Percentiles rank a stretch among this genome's conserved stretches.
phyloP scores from a whole-genome alignment of 2,888 invertebrate genomes.

The Acrobasis suavella region DNA sequence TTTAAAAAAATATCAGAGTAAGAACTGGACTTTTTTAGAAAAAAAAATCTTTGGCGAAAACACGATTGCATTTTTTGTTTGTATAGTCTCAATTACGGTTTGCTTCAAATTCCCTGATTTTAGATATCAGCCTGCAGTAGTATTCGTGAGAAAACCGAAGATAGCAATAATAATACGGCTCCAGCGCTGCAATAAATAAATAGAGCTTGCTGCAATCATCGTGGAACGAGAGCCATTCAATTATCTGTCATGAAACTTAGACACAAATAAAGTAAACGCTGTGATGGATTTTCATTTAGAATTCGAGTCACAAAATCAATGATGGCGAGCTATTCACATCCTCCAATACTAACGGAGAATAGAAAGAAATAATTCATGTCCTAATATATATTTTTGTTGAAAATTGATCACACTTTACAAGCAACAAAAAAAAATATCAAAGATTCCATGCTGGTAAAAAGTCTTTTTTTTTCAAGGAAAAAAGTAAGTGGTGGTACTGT shows the following conservation, averaged over 20 bases:
- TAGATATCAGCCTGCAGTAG: background rate
- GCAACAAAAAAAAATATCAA: too few relatives aligned
- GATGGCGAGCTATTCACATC: too few relatives aligned
- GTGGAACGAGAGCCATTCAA: conserved; percentile 4
- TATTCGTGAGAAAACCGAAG: conserved; percentile 2
- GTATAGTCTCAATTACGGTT: background rate
- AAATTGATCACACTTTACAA: too few relatives aligned
- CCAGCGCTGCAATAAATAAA: conserved; percentile 9
- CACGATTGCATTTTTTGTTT: too few relatives aligned
- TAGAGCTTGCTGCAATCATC: conserved; percentile 8
- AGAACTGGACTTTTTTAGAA: too few relatives aligned
- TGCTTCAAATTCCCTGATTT: background rate
- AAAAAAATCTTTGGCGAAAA: too few relatives aligned
- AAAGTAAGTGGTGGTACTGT: background rate
- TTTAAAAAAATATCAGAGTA: too few relatives aligned
- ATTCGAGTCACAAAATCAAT: too few relatives aligned
- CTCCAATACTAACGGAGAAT: background rate
- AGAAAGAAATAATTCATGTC: background rate
- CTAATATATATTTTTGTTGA: background rate
- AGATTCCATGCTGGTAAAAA: too few relatives aligned
- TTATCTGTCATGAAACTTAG: conserved; percentile 1
- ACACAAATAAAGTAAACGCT: too few relatives aligned
- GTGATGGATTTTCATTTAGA: too few relatives aligned
- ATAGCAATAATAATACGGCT: conserved; percentile 9
- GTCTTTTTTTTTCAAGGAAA: background rate